phyloP scores from a whole-genome alignment of 1,140 invertebrate genomes.

The Orchesella cincta region DNA sequence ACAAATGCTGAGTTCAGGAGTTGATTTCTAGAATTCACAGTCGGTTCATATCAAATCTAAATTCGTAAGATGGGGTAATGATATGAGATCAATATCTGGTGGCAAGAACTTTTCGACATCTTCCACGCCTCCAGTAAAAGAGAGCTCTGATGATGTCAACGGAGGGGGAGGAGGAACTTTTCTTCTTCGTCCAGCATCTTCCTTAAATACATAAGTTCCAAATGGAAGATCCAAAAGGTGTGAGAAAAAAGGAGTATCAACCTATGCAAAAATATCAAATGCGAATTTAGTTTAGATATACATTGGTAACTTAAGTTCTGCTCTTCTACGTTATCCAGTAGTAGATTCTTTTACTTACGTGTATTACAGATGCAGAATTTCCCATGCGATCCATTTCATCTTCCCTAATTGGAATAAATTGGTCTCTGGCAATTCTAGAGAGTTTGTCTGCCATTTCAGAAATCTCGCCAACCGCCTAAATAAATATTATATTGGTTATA shows the following conservation, averaged over 20 bases:
- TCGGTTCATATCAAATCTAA: conserved; percentile 47
- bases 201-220: conserved; percentile 48
- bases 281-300: neutral
- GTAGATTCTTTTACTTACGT: conserved; percentile 24
- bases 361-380: conserved; percentile 41
- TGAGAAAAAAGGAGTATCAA: conserved; percentile 50
- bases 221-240: conserved; percentile 49
- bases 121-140: conserved; percentile 45
- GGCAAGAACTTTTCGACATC: conserved; percentile 50
- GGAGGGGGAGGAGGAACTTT: conserved; percentile 37
- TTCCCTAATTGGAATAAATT: conserved; percentile 48
- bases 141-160: conserved; percentile 37
- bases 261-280: conserved; percentile 33
- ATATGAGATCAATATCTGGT: conserved; percentile 41
- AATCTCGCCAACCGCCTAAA: conserved; percentile 39
- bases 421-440: conserved; percentile 46
- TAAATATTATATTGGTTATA: neutral
- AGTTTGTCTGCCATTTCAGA: conserved; percentile 48
- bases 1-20: too few relatives aligned
- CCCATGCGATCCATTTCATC: conserved; percentile 45
- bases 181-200: conserved; percentile 39
- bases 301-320: too few relatives aligned
- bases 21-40: too few relatives aligned
- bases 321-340: neutral
- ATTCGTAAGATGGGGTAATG: conserved; percentile 48